Base-by-base conservation (phyloP, 2,888 invertebrate genomes). In the Heliconius erato region DNA sequence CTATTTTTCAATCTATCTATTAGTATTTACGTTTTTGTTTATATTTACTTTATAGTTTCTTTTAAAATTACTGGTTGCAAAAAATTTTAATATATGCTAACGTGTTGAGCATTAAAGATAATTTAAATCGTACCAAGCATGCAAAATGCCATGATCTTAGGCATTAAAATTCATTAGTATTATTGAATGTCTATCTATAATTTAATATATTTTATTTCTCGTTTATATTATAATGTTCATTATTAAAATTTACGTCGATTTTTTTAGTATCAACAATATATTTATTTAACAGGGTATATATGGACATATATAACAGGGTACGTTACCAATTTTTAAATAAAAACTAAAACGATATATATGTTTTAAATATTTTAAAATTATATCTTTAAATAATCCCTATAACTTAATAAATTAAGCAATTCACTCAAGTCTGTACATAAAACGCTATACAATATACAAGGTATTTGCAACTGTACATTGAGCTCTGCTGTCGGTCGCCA, bases 391-490 rank as follows among this genome's bases (percentile, higher is more conserved):
- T 40, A 40, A 35, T n/a, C 23, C 54, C 23, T 74, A 74, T 1
- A 74, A 74, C 63, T 76, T 76, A 76, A 40, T 63, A 59, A 63
- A 26, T 59, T 76, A 76, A 76, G 72, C 72, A 26, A 76, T 76
- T 59, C 63, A 76, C 35, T 19, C 59, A 59, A 63, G 63, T 35
- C 63, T 76, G 72, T 72, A 72, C 72, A 72, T 72, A 72, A 35
- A 35, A 59, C 32, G n/a, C n/a, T 76, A 76, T n/a, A 76, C 54
- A 59, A 78, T 76, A 76, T 76, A 76, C 78, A 67, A 26, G 68
- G 49, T 78, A 78, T 28, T 40, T 32, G 67, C 44, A 78, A 78
- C 78, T 78, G 78, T 78, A 78, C 78, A 78, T 78, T 78, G 78
- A 78, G 78, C 78, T 78, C 78, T 78, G 49, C 40, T 68, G 44